phyloP scores from a whole-genome alignment of 2,113 vertebrate genomes.

The Aplodontia rufa region DNA sequence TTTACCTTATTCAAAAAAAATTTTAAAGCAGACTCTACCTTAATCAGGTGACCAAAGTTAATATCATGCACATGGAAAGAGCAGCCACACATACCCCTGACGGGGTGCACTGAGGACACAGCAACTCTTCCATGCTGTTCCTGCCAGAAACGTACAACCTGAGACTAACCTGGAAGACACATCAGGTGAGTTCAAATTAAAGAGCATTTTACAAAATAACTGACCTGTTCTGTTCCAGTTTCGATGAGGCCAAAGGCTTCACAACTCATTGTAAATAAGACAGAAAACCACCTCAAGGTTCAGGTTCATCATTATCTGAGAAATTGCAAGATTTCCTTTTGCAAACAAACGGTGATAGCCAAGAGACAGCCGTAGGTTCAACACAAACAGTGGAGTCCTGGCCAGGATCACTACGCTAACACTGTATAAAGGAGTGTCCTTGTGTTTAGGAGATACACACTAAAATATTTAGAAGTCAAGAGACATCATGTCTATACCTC shows the following conservation, averaged over 20 bases:
- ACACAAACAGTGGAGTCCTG: not conserved
- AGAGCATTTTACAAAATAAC: not conserved
- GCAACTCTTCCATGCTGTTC: not conserved
- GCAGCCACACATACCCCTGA: accelerated
- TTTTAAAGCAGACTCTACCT: not conserved
- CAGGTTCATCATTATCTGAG: not conserved
- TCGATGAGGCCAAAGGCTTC: not conserved
- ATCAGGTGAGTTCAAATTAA: not conserved
- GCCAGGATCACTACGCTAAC: not conserved
- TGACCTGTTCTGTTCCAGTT: not conserved
- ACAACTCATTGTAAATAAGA: no score
- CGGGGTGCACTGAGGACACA: not conserved
- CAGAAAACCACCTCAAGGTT: not conserved
- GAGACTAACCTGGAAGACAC: not conserved
- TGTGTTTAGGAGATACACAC: not conserved
- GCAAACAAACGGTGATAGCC: not conserved
- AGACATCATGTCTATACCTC: not conserved
- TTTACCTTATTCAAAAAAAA: not conserved
- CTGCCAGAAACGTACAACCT: not conserved
- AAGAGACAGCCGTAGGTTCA: not conserved
- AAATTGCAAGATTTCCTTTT: not conserved
- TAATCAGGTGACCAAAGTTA: not conserved
- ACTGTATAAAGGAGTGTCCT: not conserved
- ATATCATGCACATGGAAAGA: not conserved
- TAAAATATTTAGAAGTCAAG: not conserved